Conservation (phyloP, 2,113 vertebrate genomes). For the Caranx melampygus region DNA sequence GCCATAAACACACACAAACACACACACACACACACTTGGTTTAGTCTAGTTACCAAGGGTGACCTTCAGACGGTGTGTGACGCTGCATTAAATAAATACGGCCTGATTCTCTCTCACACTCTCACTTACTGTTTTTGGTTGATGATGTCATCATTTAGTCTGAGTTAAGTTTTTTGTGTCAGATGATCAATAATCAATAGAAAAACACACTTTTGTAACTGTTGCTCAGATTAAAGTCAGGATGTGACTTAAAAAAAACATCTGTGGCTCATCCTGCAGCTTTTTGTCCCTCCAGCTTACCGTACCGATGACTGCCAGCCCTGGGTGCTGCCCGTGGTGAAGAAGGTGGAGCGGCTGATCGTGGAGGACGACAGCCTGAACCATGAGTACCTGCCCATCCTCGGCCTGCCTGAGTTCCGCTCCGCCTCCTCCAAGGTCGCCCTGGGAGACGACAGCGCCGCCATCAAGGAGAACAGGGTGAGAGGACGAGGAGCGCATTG, state of each 20-base stretch:
- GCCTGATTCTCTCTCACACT: neutral
- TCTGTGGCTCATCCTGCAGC: neutral
- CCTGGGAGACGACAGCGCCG: conserved; percentile 90
- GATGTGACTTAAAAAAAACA: neutral
- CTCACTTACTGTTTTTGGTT: neutral
- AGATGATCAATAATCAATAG: neutral
- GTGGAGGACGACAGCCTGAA: conserved; percentile 88
- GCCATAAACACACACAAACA: fast-evolving
- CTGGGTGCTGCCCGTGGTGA: conserved; percentile 98
- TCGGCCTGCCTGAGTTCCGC: conserved; percentile 93
- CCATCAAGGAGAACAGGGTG: conserved; percentile 91
- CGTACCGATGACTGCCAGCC: conserved; percentile 94
- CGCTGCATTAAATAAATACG: neutral
- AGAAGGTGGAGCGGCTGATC: conserved; percentile 93
- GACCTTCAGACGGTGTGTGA: conserved; percentile 16
- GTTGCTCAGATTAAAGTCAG: neutral
- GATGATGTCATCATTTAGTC: neutral
- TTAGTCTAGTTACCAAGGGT: neutral
- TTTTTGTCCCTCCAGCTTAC: conserved; percentile 85
- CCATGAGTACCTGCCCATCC: conserved; percentile 96
- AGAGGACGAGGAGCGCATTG: neutral
- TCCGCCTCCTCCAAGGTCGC: conserved; percentile 88
- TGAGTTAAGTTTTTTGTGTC: too few species aligned
- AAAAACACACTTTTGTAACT: neutral
- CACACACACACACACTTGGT: neutral